A percentile compares a stretch with the other conserved stretches of the same genome.
These are phyloP conservation scores for Scrobipalpa costella DNA, from an alignment of 2,888 invertebrate genomes.

Conservation along the genomic window DNA sequence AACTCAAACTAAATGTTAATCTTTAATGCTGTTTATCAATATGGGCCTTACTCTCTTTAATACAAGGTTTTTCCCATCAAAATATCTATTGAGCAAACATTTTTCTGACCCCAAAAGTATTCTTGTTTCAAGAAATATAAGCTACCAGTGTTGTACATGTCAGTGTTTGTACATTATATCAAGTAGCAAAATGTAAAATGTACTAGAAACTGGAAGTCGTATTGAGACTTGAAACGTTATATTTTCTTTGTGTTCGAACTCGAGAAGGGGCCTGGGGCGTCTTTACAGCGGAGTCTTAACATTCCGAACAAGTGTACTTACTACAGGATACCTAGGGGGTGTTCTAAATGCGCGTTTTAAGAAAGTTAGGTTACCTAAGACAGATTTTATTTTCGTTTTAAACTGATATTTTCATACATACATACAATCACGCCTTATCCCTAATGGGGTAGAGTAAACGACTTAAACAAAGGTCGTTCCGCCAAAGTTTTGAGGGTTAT, in stretches of 20 bases:
- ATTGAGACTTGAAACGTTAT: constrained; percentile 7
- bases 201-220: not conserved
- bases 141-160: not conserved
- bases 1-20: too few relatives aligned
- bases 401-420: too few relatives aligned
- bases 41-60: too few relatives aligned
- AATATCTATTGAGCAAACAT: not conserved
- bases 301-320: constrained; percentile 1
- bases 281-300: not conserved
- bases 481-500: too few relatives aligned
- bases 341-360: not conserved
- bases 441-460: too few relatives aligned
- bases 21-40: too few relatives aligned
- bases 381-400: too few relatives aligned
- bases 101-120: not conserved
- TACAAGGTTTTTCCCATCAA: too few relatives aligned
- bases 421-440: too few relatives aligned
- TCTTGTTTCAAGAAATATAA: not conserved
- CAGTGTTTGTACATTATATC: not conserved
- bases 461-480: too few relatives aligned
- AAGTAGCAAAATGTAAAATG: not conserved
- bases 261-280: not conserved
- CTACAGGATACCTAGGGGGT: too few relatives aligned
- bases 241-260: constrained; percentile 2
- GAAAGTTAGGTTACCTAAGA: too few relatives aligned